Percentiles rank a stretch among this genome's conserved stretches.
Evolutionary conservation across 2,888 invertebrate genomes (phyloP).

Genomic region (Poecilobothrus nobilitatus): DNA sequence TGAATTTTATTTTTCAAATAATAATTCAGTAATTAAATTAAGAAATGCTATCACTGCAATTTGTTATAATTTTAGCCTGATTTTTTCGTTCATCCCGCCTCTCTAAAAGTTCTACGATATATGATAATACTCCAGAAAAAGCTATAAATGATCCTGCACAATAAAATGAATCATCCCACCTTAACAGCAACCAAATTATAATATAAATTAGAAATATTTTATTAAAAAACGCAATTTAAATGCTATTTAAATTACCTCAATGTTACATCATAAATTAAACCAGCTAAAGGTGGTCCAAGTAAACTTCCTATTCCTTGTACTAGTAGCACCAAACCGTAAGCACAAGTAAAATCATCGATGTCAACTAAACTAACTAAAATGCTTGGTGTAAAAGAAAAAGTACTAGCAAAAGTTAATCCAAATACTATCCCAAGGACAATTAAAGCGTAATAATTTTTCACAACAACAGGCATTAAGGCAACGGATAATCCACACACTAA

Average conservation of each 20-base stretch:
- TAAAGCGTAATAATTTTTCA: slow-evolving; percentile 33
- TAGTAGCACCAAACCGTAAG: slow-evolving; percentile 80
- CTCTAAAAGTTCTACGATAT: slow-evolving; percentile 39
- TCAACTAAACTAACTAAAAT: slow-evolving; percentile 82
- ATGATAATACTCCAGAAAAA: slow-evolving; percentile 55
- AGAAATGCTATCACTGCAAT: slow-evolving; percentile 40
- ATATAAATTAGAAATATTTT: slow-evolving; percentile 10
- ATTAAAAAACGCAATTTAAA: not conserved
- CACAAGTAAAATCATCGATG: slow-evolving; percentile 82
- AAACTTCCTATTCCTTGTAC: slow-evolving; percentile 90
- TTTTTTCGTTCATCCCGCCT: slow-evolving; percentile 28
- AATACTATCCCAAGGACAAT: slow-evolving; percentile 54
- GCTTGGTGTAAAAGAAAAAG: slow-evolving; percentile 83
- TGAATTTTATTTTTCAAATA: not conserved
- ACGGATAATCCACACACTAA: slow-evolving; percentile 42
- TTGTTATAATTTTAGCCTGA: slow-evolving; percentile 20
- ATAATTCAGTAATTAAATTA: slow-evolving; percentile 15
- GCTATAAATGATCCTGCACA: slow-evolving; percentile 74
- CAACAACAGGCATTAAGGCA: slow-evolving; percentile 38
- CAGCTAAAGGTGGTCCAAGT: slow-evolving; percentile 85
- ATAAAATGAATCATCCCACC: slow-evolving; percentile 73
- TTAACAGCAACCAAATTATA: no score
- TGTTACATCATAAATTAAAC: slow-evolving; percentile 47
- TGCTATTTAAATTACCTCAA: slow-evolving; percentile 28
- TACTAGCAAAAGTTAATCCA: slow-evolving; percentile 85